phyloP scores from a whole-genome alignment of 2,888 invertebrate genomes.

The Rhamnusium bicolor region DNA sequence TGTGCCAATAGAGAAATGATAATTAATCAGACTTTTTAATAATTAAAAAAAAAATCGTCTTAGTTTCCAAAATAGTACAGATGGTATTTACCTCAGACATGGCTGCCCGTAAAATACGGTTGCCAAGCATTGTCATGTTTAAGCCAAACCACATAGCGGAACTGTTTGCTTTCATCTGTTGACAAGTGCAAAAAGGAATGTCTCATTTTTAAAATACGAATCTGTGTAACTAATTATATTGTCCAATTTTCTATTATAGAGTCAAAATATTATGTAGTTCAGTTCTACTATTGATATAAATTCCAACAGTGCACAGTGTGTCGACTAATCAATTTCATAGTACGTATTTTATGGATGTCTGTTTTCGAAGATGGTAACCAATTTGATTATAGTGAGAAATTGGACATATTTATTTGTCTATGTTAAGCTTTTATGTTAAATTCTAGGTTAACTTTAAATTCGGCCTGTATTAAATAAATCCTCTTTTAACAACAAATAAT shows the following conservation, averaged over 20 bases:
- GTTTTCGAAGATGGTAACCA: not conserved
- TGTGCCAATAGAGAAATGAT: no score
- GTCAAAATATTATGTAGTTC: conserved; percentile 7
- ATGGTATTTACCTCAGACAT: not conserved
- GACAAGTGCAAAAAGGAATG: not conserved
- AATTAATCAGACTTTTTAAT: no score
- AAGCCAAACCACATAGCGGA: not conserved
- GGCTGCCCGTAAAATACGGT: not conserved
- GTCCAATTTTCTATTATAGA: not conserved
- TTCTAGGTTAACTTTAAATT: no score
- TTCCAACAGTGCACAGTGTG: not conserved
- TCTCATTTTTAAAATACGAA: not conserved
- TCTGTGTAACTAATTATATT: conserved; percentile 3
- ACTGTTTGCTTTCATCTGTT: not conserved
- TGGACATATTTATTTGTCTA: not conserved
- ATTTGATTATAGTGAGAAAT: not conserved
- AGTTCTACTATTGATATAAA: not conserved
- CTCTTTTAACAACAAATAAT: no score
- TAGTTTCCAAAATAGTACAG: no score
- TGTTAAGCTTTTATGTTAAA: no score
- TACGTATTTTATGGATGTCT: not conserved
- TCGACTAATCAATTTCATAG: not conserved
- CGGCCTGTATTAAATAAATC: no score
- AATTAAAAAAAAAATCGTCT: no score
- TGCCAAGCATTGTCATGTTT: not conserved